A percentile compares a stretch with the other conserved stretches of the same genome.
phyloP scores from a whole-genome alignment of 1,140 invertebrate species.

The Eubasilissa regina region DNA sequence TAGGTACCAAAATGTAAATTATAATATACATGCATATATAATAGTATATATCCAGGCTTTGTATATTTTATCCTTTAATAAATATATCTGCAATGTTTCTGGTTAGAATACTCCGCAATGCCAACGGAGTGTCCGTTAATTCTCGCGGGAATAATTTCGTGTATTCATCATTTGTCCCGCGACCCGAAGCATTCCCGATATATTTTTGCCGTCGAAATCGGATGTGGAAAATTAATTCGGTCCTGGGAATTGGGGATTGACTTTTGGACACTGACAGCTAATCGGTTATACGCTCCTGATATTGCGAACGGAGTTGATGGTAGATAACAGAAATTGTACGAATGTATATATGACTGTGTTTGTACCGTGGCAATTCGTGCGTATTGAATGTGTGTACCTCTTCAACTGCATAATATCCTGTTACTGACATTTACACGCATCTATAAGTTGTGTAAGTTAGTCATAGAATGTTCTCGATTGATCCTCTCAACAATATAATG shows the following conservation, averaged over 20 bases:
- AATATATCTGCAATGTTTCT: too few species aligned
- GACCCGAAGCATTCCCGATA: not conserved
- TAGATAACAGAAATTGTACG: not conserved
- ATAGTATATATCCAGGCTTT: too few species aligned
- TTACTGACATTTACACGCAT: slow-evolving; percentile 15
- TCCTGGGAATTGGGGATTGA: slow-evolving; percentile 53
- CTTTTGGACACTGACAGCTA: slow-evolving; percentile 47
- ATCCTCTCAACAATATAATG: too few species aligned
- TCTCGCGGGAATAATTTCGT: slow-evolving; percentile 40
- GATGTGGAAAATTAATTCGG: slow-evolving; percentile 54
- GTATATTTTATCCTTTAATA: too few species aligned
- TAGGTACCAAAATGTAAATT: too few species aligned
- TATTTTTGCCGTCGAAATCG: slow-evolving; percentile 52
- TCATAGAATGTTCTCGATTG: not conserved
- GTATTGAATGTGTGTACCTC: slow-evolving; percentile 23
- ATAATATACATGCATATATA: too few species aligned
- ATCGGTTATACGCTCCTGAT: slow-evolving; percentile 32
- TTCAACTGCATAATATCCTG: slow-evolving; percentile 28
- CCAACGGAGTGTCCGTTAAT: not conserved
- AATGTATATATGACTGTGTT: slow-evolving; percentile 22
- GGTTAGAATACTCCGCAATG: too few species aligned
- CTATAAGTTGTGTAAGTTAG: not conserved
- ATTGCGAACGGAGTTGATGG: slow-evolving; percentile 8
- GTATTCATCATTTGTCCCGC: slow-evolving; percentile 33
- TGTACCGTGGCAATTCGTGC: slow-evolving; percentile 13